These are phyloP conservation scores for Neostethus bicornis DNA, from an alignment of 2,797 vertebrate species.

Conservation along the genomic window DNA sequence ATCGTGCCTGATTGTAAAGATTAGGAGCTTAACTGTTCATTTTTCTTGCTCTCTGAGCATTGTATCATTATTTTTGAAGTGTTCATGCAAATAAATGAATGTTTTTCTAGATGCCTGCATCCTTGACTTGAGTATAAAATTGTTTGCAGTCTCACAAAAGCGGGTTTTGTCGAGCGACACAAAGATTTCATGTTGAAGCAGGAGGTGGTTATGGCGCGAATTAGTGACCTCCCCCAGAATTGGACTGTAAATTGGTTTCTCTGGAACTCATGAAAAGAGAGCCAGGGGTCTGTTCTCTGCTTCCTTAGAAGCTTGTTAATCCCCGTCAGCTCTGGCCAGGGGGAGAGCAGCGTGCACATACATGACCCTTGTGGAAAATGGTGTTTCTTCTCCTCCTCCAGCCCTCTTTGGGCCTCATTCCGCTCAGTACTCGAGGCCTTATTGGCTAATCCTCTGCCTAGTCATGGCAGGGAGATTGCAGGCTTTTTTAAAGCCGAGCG, in stretches of 20 bases:
- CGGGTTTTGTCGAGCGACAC: constrained; percentile 37
- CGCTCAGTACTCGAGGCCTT: constrained; percentile 62
- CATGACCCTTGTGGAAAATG: constrained; percentile 61
- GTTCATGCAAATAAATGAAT: constrained; percentile 26
- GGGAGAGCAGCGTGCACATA: constrained; percentile 52
- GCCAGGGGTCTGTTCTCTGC: constrained; percentile 55
- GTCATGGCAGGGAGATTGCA: constrained; percentile 73
- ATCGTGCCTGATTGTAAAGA: constrained; percentile 33
- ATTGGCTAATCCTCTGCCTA: constrained; percentile 74
- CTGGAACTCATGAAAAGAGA: constrained; percentile 49
- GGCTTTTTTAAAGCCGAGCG: constrained; percentile 72
- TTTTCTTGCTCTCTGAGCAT: neutral
- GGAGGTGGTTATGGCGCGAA: constrained; percentile 45
- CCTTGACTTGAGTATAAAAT: constrained; percentile 4
- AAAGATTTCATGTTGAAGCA: constrained; percentile 42
- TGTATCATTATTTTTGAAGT: constrained; percentile 21
- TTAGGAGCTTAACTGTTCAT: constrained; percentile 36
- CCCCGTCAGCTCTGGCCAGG: constrained; percentile 58
- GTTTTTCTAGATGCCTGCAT: constrained; percentile 10
- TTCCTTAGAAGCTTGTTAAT: constrained; percentile 75
- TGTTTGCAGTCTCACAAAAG: constrained; percentile 25
- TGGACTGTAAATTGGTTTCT: constrained; percentile 72
- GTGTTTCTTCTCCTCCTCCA: constrained; percentile 51
- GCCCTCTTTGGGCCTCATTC: constrained; percentile 59
- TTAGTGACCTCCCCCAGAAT: constrained; percentile 43